Conservation (phyloP, 2,888 invertebrate species). For the Atethmia centrago region DNA sequence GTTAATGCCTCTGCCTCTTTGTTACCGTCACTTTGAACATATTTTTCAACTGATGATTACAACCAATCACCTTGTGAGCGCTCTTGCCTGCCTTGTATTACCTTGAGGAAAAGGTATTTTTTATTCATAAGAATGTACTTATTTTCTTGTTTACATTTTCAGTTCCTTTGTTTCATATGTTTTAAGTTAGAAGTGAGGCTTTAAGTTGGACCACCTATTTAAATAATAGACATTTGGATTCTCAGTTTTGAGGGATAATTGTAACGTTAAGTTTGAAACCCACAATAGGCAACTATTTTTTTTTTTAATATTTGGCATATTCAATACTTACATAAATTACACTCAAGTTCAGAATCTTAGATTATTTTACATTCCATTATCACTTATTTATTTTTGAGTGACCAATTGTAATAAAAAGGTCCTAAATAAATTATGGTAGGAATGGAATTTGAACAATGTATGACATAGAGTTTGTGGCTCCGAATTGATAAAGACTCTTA, state of each 20-base stretch:
- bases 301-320: slow-evolving; percentile 44
- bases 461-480: not conserved
- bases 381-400: slow-evolving; percentile 5
- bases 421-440: not conserved
- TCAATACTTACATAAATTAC: slow-evolving; percentile 57
- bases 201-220: slow-evolving; percentile 82
- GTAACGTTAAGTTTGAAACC: slow-evolving; percentile 40
- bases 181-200: slow-evolving; percentile 75
- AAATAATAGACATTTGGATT: slow-evolving; percentile 67
- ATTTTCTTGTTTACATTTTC: slow-evolving; percentile 65
- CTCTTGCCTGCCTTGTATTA: slow-evolving; percentile 85
- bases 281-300: not conserved
- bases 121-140: slow-evolving; percentile 76
- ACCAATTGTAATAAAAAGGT: not conserved
- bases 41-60: slow-evolving; percentile 56
- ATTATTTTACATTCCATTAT: slow-evolving; percentile 6
- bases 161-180: slow-evolving; percentile 53
- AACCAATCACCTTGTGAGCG: slow-evolving; percentile 71
- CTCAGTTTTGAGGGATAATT: slow-evolving; percentile 65
- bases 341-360: slow-evolving; percentile 13
- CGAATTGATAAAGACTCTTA: slow-evolving; percentile 1
- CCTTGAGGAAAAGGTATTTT: slow-evolving; percentile 75
- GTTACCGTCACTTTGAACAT: slow-evolving; percentile 66
- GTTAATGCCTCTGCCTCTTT: slow-evolving; percentile 79
- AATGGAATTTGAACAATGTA: not conserved